Evolutionary conservation across 1,140 invertebrate genomes (phyloP).

Genomic region (Zaprionus gabonicus): DNA sequence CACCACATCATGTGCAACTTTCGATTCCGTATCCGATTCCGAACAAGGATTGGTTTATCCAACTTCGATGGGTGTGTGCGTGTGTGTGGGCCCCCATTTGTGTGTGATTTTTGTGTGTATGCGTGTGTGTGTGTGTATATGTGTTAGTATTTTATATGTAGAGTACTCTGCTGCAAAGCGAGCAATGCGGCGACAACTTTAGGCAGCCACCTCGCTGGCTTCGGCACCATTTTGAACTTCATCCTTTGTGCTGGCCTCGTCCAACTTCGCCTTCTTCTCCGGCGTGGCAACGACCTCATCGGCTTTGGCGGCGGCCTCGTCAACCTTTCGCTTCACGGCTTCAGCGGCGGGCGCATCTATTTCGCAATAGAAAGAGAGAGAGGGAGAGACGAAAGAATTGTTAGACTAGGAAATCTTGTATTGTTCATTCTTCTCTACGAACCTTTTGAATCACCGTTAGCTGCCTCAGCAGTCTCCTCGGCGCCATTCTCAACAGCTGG

Average conservation of each 20-base stretch:
- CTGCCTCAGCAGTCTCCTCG: slow-evolving; percentile 61
- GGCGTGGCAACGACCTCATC: slow-evolving; percentile 80
- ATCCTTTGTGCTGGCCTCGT: slow-evolving; percentile 82
- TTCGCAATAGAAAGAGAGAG: neutral
- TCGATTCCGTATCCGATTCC: neutral
- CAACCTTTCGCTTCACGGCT: slow-evolving; percentile 82
- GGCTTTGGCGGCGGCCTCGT: slow-evolving; percentile 67
- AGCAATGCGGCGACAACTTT: slow-evolving; percentile 51
- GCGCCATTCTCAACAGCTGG: slow-evolving; percentile 66
- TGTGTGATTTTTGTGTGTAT: slow-evolving; percentile 41
- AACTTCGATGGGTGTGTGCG: slow-evolving; percentile 10
- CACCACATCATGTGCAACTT: neutral
- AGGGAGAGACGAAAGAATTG: neutral
- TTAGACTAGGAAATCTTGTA: too few species aligned
- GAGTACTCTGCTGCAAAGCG: slow-evolving; percentile 39
- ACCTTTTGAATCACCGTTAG: slow-evolving; percentile 83
- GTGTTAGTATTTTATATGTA: slow-evolving; percentile 77
- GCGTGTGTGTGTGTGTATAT: slow-evolving; percentile 50
- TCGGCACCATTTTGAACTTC: slow-evolving; percentile 82
- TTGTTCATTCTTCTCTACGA: slow-evolving; percentile 10
- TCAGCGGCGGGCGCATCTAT: slow-evolving; percentile 71
- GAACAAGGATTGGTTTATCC: neutral
- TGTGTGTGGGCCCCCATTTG: slow-evolving; percentile 37
- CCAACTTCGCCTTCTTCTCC: slow-evolving; percentile 83
- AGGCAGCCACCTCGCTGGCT: slow-evolving; percentile 83